Conservation (phyloP, 2,113 vertebrate genomes). For the Tichodroma muraria region DNA sequence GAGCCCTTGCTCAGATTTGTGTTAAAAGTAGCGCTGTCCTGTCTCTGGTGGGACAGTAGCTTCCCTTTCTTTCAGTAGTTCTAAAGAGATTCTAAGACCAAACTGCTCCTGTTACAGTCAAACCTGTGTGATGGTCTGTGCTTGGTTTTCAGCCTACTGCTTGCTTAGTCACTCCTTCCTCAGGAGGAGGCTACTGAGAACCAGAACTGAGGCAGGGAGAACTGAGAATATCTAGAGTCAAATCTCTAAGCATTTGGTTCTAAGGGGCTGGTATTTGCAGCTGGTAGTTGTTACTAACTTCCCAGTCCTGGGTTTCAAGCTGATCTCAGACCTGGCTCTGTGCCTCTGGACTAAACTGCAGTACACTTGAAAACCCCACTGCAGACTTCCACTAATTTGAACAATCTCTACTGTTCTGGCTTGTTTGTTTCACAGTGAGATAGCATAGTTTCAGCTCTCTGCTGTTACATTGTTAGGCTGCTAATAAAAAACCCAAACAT, state of each 20-base stretch:
- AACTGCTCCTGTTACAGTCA: not conserved
- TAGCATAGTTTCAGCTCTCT: not conserved
- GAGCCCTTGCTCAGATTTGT: not conserved
- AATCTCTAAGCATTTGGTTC: not conserved
- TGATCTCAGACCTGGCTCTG: not conserved
- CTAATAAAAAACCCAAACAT: not conserved
- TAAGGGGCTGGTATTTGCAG: not conserved
- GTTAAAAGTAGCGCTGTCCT: not conserved
- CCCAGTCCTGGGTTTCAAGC: not conserved
- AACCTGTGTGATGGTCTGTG: not conserved
- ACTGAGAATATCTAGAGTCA: not conserved
- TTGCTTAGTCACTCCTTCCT: conserved; percentile 2
- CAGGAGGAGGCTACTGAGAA: not conserved
- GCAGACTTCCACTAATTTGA: not conserved
- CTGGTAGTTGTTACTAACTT: not conserved
- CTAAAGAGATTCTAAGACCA: not conserved
- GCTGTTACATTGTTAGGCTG: not conserved
- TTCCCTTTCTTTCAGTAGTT: not conserved
- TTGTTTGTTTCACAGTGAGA: not conserved
- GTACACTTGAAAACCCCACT: not conserved
- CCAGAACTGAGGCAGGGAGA: not conserved
- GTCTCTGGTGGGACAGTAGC: not conserved
- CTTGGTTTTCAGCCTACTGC: not conserved
- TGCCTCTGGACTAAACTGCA: not conserved
- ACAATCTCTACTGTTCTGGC: not conserved